phyloP scores from a whole-genome alignment of 1,140 invertebrate species.

The Conopomorpha cramerella region DNA sequence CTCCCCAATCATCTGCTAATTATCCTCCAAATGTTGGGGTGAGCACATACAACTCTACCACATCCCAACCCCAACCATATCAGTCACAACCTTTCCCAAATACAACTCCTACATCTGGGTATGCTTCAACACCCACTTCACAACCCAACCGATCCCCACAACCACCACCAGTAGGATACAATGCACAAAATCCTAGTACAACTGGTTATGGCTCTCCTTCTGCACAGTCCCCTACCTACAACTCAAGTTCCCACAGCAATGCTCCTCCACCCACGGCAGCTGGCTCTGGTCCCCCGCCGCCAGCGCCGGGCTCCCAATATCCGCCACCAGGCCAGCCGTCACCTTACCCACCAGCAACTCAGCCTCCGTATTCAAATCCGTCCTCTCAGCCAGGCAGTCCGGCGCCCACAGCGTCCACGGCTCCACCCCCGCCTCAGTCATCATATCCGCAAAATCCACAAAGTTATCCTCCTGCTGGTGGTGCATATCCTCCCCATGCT shows the following conservation, averaged over 20 bases:
- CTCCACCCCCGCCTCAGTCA: slow-evolving; percentile 39
- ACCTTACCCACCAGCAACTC: slow-evolving; percentile 44
- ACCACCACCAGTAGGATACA: slow-evolving; percentile 44
- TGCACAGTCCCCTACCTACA: slow-evolving; percentile 53
- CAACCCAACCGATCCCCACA: slow-evolving; percentile 57
- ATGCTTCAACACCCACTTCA: slow-evolving; percentile 48
- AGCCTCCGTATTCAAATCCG: slow-evolving; percentile 56
- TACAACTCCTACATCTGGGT: slow-evolving; percentile 47
- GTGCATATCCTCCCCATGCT: slow-evolving; percentile 52
- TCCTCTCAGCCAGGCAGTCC: slow-evolving; percentile 56
- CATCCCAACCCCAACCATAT: slow-evolving; percentile 48
- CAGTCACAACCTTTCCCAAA: slow-evolving; percentile 54
- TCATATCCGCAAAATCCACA: slow-evolving; percentile 45
- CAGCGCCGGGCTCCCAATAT: slow-evolving; percentile 40
- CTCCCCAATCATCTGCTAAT: no score
- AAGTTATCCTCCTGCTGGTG: slow-evolving; percentile 43
- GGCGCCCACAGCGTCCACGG: slow-evolving; percentile 43
- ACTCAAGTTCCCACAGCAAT: slow-evolving; percentile 49
- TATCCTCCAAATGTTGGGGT: slow-evolving; percentile 46
- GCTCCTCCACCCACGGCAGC: slow-evolving; percentile 34
- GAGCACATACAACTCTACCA: slow-evolving; percentile 45
- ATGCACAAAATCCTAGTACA: slow-evolving; percentile 41
- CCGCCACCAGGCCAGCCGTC: slow-evolving; percentile 44
- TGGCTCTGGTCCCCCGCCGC: slow-evolving; percentile 25
- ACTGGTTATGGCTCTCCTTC: slow-evolving; percentile 53